A percentile compares a stretch with the other conserved stretches of the same genome.
These are phyloP conservation scores for human DNA, from an alignment of 2,113 vertebrate species.

Conservation along the genomic window DNA sequence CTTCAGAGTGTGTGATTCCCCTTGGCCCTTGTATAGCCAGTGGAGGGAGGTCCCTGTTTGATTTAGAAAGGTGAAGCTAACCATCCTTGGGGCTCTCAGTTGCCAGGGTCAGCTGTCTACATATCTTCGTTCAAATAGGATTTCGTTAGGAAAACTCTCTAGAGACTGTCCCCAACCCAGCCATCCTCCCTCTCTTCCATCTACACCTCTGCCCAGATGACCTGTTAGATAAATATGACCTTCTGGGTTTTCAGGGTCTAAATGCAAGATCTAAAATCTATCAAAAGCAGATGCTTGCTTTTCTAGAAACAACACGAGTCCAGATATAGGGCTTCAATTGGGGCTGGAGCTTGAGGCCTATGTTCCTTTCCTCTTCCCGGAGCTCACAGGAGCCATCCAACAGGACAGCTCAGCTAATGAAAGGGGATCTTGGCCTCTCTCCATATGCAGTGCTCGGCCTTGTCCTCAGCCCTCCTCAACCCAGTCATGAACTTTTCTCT, in stretches of 20 bases:
- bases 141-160: not conserved
- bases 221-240: not conserved
- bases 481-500: not conserved
- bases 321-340: not conserved
- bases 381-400: not conserved
- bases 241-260: not conserved
- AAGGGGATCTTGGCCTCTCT: not conserved
- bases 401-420: not conserved
- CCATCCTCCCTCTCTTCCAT: not conserved
- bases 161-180: not conserved
- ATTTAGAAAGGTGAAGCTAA: not conserved
- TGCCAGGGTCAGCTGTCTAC: not conserved
- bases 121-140: not conserved
- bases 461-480: not conserved
- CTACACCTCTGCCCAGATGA: not conserved
- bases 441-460: not conserved
- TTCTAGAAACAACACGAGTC: not conserved
- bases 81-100: not conserved
- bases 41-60: not conserved
- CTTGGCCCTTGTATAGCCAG: not conserved
- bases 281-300: not conserved
- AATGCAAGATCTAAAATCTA: not conserved
- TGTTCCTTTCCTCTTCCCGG: not conserved
- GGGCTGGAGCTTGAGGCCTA: not conserved
- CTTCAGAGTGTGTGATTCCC: not conserved